Evolutionary conservation across 2,888 invertebrate species (phyloP).

Genomic region (Ormyrus labotus): DNA sequence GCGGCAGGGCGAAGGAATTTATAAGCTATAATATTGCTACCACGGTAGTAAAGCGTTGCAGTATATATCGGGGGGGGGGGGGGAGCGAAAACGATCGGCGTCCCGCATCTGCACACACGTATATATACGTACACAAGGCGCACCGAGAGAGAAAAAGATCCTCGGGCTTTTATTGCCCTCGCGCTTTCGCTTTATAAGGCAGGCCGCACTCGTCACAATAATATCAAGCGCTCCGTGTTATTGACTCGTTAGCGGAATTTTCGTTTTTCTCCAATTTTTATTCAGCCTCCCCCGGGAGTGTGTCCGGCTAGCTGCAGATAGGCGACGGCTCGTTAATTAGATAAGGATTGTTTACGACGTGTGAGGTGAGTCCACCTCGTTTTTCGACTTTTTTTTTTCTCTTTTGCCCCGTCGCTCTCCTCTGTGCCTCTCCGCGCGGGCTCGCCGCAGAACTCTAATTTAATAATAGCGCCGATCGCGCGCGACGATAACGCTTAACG

Average conservation of each 20-base stretch:
- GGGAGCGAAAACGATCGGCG: background rate
- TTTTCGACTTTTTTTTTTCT: constrained; percentile 2
- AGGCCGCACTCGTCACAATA: constrained; percentile 49
- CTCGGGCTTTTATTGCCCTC: constrained; percentile 45
- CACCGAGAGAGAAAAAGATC: background rate
- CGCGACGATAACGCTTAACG: background rate
- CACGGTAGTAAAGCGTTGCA: constrained; percentile 69
- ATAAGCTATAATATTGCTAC: constrained; percentile 72
- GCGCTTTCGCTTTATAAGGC: constrained; percentile 39
- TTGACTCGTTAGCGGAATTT: constrained; percentile 39
- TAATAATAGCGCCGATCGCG: constrained; percentile 44
- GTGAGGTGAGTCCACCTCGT: background rate
- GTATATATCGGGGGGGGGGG: constrained; percentile 63
- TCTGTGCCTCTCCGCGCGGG: background rate
- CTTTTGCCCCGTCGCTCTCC: no score
- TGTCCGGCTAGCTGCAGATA: constrained; percentile 5
- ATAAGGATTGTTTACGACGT: constrained; percentile 52
- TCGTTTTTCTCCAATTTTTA: background rate
- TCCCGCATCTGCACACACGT: no score
- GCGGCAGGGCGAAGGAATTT: constrained; percentile 65
- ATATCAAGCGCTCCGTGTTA: constrained; percentile 34
- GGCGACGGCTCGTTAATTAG: constrained; percentile 41
- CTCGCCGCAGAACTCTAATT: constrained; percentile 13
- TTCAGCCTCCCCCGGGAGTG: background rate
- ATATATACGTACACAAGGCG: no score